phyloP scores from a whole-genome alignment of 2,113 vertebrate species.

The human (Homo sapiens) region DNA sequence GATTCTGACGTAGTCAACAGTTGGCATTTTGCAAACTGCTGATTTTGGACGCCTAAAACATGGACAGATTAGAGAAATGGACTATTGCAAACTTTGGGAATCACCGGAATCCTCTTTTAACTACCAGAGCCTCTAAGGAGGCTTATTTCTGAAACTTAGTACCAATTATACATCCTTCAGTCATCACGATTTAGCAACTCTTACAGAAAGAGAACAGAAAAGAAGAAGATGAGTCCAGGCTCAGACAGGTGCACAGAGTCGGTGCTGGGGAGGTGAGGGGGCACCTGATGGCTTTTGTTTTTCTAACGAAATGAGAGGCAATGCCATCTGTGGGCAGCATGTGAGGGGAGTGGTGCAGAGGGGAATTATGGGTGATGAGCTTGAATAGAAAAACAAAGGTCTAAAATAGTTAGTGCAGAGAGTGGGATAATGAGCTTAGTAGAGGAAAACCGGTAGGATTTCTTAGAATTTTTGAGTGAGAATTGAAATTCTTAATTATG shows the following conservation, averaged over 20 bases:
- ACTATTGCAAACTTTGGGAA: background rate
- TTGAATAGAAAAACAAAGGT: background rate
- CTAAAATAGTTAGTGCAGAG: background rate
- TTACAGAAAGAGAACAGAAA: background rate
- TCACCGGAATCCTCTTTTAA: background rate
- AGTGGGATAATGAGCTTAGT: background rate
- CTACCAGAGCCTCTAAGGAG: background rate
- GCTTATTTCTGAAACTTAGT: background rate
- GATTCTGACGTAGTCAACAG: background rate
- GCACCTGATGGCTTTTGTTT: background rate
- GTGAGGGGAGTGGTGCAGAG: rapidly evolving
- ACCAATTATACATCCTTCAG: too few relatives aligned
- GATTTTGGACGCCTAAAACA: background rate
- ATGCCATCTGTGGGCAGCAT: too few relatives aligned
- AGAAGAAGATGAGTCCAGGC: too few relatives aligned
- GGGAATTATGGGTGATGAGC: background rate
- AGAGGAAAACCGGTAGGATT: background rate
- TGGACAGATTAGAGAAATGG: background rate
- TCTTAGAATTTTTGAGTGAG: background rate
- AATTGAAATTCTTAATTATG: background rate
- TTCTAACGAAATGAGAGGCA: background rate
- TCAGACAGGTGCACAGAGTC: background rate
- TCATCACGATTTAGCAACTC: background rate
- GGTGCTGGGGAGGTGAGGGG: background rate
- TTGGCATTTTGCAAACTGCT: background rate